Base-by-base conservation (phyloP, 64 coral and sea anemone genomes). In the Porites australiensis region DNA sequence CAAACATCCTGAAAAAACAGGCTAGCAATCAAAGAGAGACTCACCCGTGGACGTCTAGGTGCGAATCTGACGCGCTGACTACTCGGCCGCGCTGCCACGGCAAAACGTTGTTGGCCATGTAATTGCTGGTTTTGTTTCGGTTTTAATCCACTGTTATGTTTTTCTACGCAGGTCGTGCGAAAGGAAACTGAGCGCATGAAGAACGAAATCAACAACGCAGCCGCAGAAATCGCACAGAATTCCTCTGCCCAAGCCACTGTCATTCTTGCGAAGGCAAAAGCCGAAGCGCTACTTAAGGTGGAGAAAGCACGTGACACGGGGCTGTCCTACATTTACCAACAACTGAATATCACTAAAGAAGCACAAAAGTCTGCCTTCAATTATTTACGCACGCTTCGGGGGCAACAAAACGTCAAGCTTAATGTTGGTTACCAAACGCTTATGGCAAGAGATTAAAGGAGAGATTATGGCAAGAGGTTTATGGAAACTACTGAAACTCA, bases 131-230 rank as follows among this genome's bases (percentile, higher is more conserved):
- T 37, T 37, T 1, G 27, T 37, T 37, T 37, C 27, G 27, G 27
- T 37, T 37, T 37, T 37, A 37, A 37, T 37, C 27, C 27, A 37
- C 19, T 43, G 4, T 51, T 81, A 0, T 74, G 43, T 87, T 87
- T 15, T 50, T 51, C 55, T 53, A 50, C 50, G 11, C 52, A 94
- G 92, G 77, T 94, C 65, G 92, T 88, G 18, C 85, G 84, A 10
- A 94, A 94, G 20, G 83, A 89, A 61, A 94, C 93, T 63, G 93
- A 94, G 48, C 77, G 79, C 57, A 58, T 74, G 18, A 94, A 89
- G 79, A 89, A 89, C 61, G 80, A 82, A 72, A 89, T 89, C 10
- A 74, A 82, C 18, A 94, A 94, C 70, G 69, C 75, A 57, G 87
- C 87, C 55, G 62, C 66, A 2, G 93, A 94, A 58, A 90, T 95